Percentiles rank a stretch among this genome's conserved stretches.
These are phyloP conservation scores for Ruditapes philippinarum DNA, from an alignment of 1,140 invertebrate species.

Conservation along the genomic window DNA sequence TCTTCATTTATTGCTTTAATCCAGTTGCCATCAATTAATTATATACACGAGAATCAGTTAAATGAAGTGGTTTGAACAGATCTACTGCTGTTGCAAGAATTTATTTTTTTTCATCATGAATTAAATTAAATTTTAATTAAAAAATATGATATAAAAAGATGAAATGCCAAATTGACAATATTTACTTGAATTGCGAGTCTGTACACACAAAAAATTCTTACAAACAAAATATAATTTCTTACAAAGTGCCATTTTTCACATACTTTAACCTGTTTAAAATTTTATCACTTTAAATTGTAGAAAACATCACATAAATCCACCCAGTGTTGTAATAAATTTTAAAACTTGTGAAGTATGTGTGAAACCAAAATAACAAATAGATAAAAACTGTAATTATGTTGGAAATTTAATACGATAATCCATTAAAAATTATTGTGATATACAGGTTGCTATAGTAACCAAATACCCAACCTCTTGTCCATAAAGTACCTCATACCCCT, in stretches of 20 bases:
- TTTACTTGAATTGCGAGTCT: no score
- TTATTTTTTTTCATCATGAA: no score
- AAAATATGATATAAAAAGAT: no score
- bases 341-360: not conserved
- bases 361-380: not conserved
- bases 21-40: no score
- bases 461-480: not conserved
- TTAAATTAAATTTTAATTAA: no score
- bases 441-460: not conserved
- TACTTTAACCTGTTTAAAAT: not conserved
- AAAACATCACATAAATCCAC: not conserved
- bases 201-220: no score
- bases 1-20: no score
- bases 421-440: constrained; percentile 19
- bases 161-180: no score
- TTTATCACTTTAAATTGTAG: not conserved
- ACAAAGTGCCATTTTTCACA: not conserved
- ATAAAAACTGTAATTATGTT: not conserved
- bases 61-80: no score
- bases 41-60: no score
- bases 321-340: not conserved
- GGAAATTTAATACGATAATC: not conserved
- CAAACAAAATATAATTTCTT: no score
- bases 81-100: no score
- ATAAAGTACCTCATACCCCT: constrained; percentile 14